Base-by-base conservation (phyloP, 2,888 invertebrate genomes). In the Trichopoda pennipes region DNA sequence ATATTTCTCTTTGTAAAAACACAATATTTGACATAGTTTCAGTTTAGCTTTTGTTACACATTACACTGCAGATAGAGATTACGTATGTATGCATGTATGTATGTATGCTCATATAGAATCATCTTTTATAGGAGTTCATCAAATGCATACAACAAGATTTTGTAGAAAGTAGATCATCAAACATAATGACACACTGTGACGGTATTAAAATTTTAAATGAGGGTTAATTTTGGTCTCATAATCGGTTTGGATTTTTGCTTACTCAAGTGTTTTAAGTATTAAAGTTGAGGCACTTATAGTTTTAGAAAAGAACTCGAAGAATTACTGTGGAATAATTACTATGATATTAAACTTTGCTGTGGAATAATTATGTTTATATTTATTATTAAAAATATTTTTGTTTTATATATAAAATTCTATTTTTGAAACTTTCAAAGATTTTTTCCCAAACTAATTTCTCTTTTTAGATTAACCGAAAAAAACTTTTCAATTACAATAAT, bases 11-110 rank as follows among this genome's bases (percentile, higher is more conserved):
- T 3, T 38, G 53, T 51, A 10, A n/a, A 19, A n/a, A 10, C 51
- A 73, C 44, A 51, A 64, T 66, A 66, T 64, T 58, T 80, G 79
- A 80, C 79, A 73, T 49, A 74, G 68, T 80, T 80, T 74, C 19
- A 38, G 14, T 73, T 79, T 73, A 35, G 47, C 28, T 66, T 73
- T 79, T 68, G 47, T 61, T 42, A 42, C 28, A 73, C 28, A 70
- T 70, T 55, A 56, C 21, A 32, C 49, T 66, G 10, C 16, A 14
- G n/a, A 49, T 16, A 16, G 9, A 51, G 2, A 28, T n/a, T n/a
- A n/a, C n/a, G n/a, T n/a, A n/a, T n/a, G n/a, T n/a, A n/a, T n/a
- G n/a, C n/a, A n/a, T n/a, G n/a, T n/a, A n/a, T 38, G 12, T 21
- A 35, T 19, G 19, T 7, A 55, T 17, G 8, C 53, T 28, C 49